Base-by-base conservation (phyloP, 2,113 vertebrate species). In the Gambusia holbrooki region DNA sequence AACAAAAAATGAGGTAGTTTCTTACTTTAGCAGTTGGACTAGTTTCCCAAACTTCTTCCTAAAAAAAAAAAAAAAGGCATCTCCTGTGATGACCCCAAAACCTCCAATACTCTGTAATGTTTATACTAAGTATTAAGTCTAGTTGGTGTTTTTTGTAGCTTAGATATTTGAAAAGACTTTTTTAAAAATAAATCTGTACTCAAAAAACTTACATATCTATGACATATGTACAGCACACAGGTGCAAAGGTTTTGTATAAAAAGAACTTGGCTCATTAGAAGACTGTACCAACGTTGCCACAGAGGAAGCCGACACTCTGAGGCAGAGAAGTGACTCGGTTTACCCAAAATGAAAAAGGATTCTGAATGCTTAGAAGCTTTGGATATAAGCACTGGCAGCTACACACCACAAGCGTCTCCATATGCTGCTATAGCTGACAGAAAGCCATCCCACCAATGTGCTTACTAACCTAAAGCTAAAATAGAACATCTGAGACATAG, bases 401-500 rank as follows among this genome's bases (percentile, higher is more conserved):
- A 58, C 25, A 58, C 8, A 58, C 22, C 70, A 70, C 32, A 66
- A 58, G 61, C 14, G 58, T 58, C 35, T 64, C 74, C 51, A 69
- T 61, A 48, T 19, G 62, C 67, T 33, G 80, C 77, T 28, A 48
- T 33, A 13, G 22, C 48, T 19, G 37, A 45, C 32, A 74, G 27
- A 67, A 58, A 84, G 28, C 58, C 60, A 30, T 37, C 10, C 68
- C 10, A 15, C 2, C 25, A 70, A 66, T 37, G 62, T 27, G 27
- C 60, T 69, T 17, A 37, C 78, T 61, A 27, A 75, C 65, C 62
- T 17, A 15, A 40, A 71, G 69, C 40, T 11, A 28, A 83, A 76
- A 77, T 35, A 73, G 48, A 73, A 64, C 73, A 71, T 73, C 62
- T 63, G 73, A 76, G 74, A 58, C 51, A 9, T 72, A 79, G 60